Evolutionary conservation across 2,113 vertebrate genomes (phyloP).

Genomic region (Phycodurus eques): DNA sequence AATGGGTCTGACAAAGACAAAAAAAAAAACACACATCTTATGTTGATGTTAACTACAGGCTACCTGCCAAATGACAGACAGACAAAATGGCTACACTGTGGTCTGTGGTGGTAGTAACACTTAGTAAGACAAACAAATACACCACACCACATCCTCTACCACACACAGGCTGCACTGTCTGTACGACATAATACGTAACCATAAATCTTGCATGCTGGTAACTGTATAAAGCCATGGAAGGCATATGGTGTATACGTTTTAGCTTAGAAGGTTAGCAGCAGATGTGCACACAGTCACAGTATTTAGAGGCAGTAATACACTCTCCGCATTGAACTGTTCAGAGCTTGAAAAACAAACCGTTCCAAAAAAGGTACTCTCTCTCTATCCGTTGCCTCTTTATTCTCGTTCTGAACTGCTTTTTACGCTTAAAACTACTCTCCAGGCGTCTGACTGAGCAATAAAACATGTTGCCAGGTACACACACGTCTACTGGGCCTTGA

Average conservation of each 20-base stretch:
- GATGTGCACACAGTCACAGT: constrained; percentile 13
- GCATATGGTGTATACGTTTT: constrained; percentile 14
- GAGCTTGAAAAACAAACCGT: constrained; percentile 51
- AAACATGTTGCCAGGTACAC: constrained; percentile 67
- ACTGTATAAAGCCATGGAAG: constrained; percentile 1
- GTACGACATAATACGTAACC: constrained; percentile 19
- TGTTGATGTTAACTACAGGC: constrained; percentile 37
- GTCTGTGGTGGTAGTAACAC: constrained; percentile 54
- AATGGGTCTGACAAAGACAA: neutral
- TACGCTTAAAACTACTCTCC: constrained; percentile 64
- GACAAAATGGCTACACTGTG: constrained; percentile 56
- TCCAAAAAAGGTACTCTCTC: constrained; percentile 61
- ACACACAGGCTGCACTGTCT: constrained; percentile 14
- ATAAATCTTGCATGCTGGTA: constrained; percentile 3
- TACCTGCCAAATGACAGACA: constrained; percentile 52
- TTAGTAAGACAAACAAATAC: constrained; percentile 63
- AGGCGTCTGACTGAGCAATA: constrained; percentile 64
- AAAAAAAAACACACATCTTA: constrained; percentile 22
- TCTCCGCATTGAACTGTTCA: constrained; percentile 49
- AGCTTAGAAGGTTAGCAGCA: constrained; percentile 22
- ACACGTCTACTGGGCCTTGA: constrained; percentile 51
- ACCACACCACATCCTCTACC: constrained; percentile 36
- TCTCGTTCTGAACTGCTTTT: constrained; percentile 61
- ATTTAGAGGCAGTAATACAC: constrained; percentile 30
- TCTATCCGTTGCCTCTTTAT: constrained; percentile 49